Base-by-base conservation (phyloP, 1,140 invertebrate genomes). In the Doryteuthis pealeii region DNA sequence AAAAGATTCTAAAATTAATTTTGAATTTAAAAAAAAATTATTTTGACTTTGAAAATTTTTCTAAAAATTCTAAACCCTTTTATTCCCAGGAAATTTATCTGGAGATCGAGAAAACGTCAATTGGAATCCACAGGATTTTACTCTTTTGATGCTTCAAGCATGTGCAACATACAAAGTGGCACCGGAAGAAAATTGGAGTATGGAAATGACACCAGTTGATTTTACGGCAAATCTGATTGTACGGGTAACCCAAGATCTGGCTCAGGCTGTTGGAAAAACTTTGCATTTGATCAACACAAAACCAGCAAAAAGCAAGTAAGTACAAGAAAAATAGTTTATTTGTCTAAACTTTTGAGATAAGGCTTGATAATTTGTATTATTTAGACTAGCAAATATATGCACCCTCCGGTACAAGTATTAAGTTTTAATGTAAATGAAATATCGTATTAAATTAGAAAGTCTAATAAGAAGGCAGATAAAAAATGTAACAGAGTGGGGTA, bases 161-260 rank as follows among this genome's bases (percentile, higher is more conserved):
- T 88, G 88, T 80, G 76, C 88, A 28, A 74, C 80, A 66, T 81
- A 82, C 35, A 82, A 84, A 6, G 67, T 82, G 30, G 86, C 87
- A 22, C 90, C 90, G 71, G 84, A 89, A 71, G 76, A 89, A 1
- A 83, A 89, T 74, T 90, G 89, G 89, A 43, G 87, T 75, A 83
- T 90, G 81, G 89, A 90, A 76, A 82, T 90, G 81, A 90, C 90
- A 6, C 90, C 90, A 12, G 89, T 90, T 14, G 88, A 90, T 74
- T 90, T 90, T 83, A 84, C 87, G 15, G 83, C 87, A 43, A 81
- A 86, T 75, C 83, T 88, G 71, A 87, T 90, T 74, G 84, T 88
- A 5, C 81, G 81, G 26, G 74, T 90, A 65, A 82, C 82, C 1
- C 79, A 85, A 72, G 85, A 88, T 68, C 78, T 89, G 43, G 71